Evolutionary conservation across 2,888 invertebrate genomes (phyloP).

Genomic region (Eilema sororculum): DNA sequence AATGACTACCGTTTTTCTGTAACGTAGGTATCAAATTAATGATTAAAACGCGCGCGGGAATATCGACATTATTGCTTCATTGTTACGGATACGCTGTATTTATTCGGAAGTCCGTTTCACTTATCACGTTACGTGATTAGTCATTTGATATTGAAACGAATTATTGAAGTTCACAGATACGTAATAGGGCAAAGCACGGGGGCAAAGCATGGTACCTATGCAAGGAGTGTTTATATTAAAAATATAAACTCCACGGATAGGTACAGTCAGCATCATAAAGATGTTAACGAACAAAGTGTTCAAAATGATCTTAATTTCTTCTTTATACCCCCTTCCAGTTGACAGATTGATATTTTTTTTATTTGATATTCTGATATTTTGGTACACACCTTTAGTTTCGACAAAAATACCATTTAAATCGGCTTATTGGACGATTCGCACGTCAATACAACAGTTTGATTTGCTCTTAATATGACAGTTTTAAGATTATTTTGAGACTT

Average conservation of each 20-base stretch:
- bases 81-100: slow-evolving; percentile 24
- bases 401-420: no score
- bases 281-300: no score
- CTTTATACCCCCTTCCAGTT: no score
- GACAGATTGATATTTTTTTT: no score
- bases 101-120: slow-evolving; percentile 44
- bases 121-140: slow-evolving; percentile 38
- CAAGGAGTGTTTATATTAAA: not conserved
- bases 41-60: slow-evolving; percentile 10
- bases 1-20: not conserved
- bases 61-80: slow-evolving; percentile 16
- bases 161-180: slow-evolving; percentile 35
- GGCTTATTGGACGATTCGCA: no score
- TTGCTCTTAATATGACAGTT: no score
- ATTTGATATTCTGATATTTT: no score
- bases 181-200: not conserved
- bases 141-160: slow-evolving; percentile 44
- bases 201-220: not conserved
- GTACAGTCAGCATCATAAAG: no score
- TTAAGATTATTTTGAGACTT: no score
- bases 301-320: no score
- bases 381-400: no score
- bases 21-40: not conserved
- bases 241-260: not conserved
- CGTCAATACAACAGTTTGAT: no score